Evolutionary conservation across 2,113 vertebrate genomes (phyloP).

Genomic region (Psittacula cyanocephala): DNA sequence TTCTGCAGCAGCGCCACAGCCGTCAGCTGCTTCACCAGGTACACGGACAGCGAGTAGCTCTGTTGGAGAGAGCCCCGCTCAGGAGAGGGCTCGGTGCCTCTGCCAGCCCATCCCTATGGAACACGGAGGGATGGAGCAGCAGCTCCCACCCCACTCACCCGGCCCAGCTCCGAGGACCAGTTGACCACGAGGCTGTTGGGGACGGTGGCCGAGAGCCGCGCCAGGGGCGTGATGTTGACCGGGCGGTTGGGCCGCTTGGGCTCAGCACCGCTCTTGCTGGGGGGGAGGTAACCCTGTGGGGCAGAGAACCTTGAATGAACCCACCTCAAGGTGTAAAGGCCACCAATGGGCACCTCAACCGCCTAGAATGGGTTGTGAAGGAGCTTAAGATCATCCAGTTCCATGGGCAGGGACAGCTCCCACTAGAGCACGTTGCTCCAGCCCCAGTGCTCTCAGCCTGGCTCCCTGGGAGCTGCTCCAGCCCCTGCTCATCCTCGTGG

Average conservation of each 20-base stretch:
- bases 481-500: not conserved
- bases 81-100: not conserved
- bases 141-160: conserved; percentile 54
- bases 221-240: conserved; percentile 75
- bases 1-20: conserved; percentile 76
- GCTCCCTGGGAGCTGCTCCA: not conserved
- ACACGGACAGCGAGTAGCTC: conserved; percentile 80
- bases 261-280: conserved; percentile 76
- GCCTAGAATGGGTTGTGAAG: not conserved
- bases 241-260: conserved; percentile 78
- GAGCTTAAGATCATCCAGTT: not conserved
- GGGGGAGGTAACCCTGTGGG: conserved; percentile 77
- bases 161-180: conserved; percentile 79
- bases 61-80: not conserved
- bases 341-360: not conserved
- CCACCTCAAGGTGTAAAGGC: not conserved
- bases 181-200: conserved; percentile 77
- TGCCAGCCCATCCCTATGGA: not conserved
- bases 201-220: conserved; percentile 72
- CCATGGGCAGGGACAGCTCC: not conserved
- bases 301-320: not conserved
- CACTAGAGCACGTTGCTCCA: not conserved
- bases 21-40: conserved; percentile 80
- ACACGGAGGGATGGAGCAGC: not conserved
- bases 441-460: not conserved